Percentiles rank a stretch among this genome's conserved stretches.
These are phyloP conservation scores for Notolepis coatsorum DNA, from an alignment of 2,797 vertebrate genomes.

Conservation along the genomic window DNA sequence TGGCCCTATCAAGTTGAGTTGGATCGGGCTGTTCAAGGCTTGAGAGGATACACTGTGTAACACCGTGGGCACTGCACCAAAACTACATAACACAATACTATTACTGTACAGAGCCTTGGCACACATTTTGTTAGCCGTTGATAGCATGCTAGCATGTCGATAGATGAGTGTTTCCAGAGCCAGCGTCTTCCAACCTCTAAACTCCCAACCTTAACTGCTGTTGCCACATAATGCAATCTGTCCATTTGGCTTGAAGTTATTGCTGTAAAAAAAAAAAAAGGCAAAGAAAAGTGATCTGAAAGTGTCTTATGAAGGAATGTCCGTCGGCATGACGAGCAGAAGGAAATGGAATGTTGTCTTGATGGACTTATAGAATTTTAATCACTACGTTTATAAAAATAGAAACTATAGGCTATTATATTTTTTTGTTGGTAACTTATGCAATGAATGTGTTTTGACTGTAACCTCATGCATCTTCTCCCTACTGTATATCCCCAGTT, in stretches of 20 bases:
- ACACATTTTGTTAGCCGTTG: too few species aligned
- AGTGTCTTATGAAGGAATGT: slow-evolving; percentile 27
- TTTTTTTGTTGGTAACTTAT: slow-evolving; percentile 44
- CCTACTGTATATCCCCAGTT: slow-evolving; percentile 6
- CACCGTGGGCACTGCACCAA: not conserved
- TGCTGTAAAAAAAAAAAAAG: too few species aligned
- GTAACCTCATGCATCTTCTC: slow-evolving; percentile 30
- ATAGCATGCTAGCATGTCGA: not conserved
- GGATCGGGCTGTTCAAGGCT: slow-evolving; percentile 10
- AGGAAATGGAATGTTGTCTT: slow-evolving; percentile 33
- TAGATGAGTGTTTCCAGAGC: not conserved
- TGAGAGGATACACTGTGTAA: slow-evolving; percentile 9
- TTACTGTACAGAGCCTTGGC: slow-evolving; percentile 25
- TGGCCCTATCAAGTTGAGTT: slow-evolving; percentile 13
- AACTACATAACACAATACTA: not conserved
- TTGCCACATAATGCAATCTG: slow-evolving; percentile 44
- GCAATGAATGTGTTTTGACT: slow-evolving; percentile 39
- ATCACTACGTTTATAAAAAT: slow-evolving; percentile 2
- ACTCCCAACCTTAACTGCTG: slow-evolving; percentile 21
- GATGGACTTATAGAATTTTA: slow-evolving; percentile 13
- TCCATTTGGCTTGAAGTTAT: slow-evolving; percentile 28
- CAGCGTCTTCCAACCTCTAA: slow-evolving; percentile 13
- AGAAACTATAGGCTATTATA: slow-evolving; percentile 10
- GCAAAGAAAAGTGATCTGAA: slow-evolving; percentile 41
- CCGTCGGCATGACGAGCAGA: slow-evolving; percentile 1